A percentile compares a stretch with the other conserved stretches of the same genome.
These are phyloP conservation scores for Euclidia mi DNA, from an alignment of 2,888 invertebrate genomes.

Conservation along the genomic window DNA sequence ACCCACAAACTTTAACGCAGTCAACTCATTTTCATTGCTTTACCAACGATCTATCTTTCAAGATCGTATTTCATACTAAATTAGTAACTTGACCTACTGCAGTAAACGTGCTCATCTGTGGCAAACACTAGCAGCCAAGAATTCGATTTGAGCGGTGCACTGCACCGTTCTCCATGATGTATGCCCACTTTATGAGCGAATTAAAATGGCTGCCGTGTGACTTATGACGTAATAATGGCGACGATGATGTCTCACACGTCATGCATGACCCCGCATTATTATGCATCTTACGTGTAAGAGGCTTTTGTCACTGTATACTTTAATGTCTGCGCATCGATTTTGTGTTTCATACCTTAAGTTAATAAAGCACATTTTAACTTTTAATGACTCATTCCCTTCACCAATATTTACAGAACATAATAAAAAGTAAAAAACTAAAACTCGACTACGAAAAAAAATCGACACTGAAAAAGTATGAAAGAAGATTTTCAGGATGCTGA, in stretches of 20 bases:
- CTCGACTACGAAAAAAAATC: too few species aligned
- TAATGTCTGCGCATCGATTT: neutral
- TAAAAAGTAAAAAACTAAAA: too few species aligned
- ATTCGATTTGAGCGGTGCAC: conserved; percentile 67
- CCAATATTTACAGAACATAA: too few species aligned
- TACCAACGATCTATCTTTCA: too few species aligned
- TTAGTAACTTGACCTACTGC: conserved; percentile 1
- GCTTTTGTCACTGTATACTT: conserved; percentile 6
- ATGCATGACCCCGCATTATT: conserved; percentile 31
- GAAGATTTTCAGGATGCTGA: too few species aligned
- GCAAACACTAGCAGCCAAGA: conserved; percentile 55
- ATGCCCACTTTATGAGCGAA: conserved; percentile 74
- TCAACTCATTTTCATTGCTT: too few species aligned
- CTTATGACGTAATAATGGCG: conserved; percentile 71
- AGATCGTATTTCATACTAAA: too few species aligned
- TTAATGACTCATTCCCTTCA: too few species aligned
- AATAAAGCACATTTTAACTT: too few species aligned
- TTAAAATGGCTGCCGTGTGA: conserved; percentile 72
- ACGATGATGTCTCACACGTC: conserved; percentile 38
- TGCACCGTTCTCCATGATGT: conserved; percentile 64
- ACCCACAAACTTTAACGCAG: too few species aligned
- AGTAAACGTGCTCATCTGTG: conserved; percentile 10
- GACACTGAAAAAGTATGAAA: too few species aligned
- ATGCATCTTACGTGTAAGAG: conserved; percentile 13
- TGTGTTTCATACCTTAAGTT: neutral